Evolutionary conservation across 2,797 vertebrate genomes (phyloP).

Genomic region (Coluber constrictor): DNA sequence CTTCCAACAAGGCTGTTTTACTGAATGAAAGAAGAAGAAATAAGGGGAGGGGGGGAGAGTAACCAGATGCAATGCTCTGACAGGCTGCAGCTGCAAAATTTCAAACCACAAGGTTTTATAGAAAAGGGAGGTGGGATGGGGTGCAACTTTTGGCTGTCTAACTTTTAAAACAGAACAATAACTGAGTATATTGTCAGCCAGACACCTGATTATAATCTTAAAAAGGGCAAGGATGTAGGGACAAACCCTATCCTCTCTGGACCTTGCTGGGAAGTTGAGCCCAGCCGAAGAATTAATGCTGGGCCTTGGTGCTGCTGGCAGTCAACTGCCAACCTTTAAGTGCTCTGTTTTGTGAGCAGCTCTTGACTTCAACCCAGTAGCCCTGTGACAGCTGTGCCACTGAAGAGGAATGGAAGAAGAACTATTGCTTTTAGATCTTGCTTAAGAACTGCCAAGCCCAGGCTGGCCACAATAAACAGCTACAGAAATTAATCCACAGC

Average conservation of each 20-base stretch:
- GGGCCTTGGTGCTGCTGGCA: not conserved
- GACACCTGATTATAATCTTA: not conserved
- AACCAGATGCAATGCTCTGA: not conserved
- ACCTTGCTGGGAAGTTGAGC: not conserved
- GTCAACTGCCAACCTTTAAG: not conserved
- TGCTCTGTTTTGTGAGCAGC: not conserved
- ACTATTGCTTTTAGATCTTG: not conserved
- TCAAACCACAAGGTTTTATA: not conserved
- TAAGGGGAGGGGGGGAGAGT: not conserved
- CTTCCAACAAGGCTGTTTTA: constrained; percentile 92
- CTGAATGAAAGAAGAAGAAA: constrained; percentile 62
- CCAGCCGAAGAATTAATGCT: not conserved
- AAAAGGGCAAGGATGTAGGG: not conserved
- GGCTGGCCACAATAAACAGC: not conserved
- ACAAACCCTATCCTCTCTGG: not conserved
- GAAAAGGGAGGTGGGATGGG: not conserved
- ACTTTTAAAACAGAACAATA: not conserved
- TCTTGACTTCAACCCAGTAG: not conserved
- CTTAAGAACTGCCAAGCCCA: too few relatives aligned
- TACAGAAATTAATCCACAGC: not conserved
- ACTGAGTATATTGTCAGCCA: not conserved
- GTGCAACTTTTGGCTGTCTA: not conserved
- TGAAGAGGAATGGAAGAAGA: not conserved
- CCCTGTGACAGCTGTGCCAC: not conserved
- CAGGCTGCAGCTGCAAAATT: not conserved